Percentiles rank a stretch among this genome's conserved stretches.
These are phyloP conservation scores for Dynastes hyllus DNA, from an alignment of 2,888 invertebrate genomes.

Conservation along the genomic window DNA sequence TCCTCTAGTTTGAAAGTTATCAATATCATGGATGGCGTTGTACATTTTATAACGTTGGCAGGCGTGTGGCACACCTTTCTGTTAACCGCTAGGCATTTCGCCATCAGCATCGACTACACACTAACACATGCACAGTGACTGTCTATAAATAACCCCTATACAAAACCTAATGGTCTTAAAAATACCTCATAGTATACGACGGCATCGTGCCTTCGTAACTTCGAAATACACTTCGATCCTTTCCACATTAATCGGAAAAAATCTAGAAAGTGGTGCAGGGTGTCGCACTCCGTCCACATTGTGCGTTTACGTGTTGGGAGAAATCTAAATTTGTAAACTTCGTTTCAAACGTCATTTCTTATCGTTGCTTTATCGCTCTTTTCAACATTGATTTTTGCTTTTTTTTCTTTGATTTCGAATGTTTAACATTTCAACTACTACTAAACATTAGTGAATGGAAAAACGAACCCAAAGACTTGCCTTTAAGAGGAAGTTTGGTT, in stretches of 20 bases:
- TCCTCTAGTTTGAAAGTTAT: no score
- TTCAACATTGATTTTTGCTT: not conserved
- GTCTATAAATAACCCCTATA: slow-evolving; percentile 18
- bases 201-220: slow-evolving; percentile 12
- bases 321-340: no score
- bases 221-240: slow-evolving; percentile 9
- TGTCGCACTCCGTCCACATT: not conserved
- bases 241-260: slow-evolving; percentile 3
- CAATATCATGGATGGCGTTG: no score
- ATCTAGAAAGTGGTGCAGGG: not conserved
- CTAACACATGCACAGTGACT: not conserved
- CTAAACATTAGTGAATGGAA: not conserved
- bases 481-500: not conserved
- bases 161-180: slow-evolving; percentile 31
- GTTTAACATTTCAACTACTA: not conserved
- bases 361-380: not conserved
- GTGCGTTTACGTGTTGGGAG: not conserved
- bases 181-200: slow-evolving; percentile 25
- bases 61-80: slow-evolving; percentile 14
- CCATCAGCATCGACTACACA: slow-evolving; percentile 9
- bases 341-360: no score
- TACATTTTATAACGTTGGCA: slow-evolving; percentile 23
- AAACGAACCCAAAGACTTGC: not conserved
- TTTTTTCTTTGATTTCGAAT: not conserved
- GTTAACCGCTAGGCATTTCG: slow-evolving; percentile 16